Evolutionary conservation across 2,797 vertebrate genomes (phyloP).

Genomic region (Streptopelia turtur): DNA sequence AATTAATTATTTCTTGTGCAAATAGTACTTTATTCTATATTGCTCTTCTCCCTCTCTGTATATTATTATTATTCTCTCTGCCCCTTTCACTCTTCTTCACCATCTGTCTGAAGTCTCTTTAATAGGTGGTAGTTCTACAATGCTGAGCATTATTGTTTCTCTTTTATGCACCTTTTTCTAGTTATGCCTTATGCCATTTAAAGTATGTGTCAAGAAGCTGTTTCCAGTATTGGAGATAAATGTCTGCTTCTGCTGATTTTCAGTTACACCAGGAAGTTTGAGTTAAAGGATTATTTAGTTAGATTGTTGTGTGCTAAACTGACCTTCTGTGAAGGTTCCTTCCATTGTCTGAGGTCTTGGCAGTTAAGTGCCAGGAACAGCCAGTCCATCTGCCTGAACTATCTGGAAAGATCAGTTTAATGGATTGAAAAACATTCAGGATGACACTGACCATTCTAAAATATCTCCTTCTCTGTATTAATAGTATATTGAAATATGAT

Average conservation of each 20-base stretch:
- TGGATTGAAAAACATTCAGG: neutral
- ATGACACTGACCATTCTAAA: neutral
- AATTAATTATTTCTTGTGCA: neutral
- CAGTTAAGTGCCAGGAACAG: neutral
- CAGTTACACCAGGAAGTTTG: neutral
- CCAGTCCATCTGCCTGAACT: neutral
- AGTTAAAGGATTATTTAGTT: neutral
- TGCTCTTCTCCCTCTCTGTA: neutral
- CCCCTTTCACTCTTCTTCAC: neutral
- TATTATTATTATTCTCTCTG: neutral
- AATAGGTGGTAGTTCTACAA: neutral
- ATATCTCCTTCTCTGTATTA: neutral
- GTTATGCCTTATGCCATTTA: neutral
- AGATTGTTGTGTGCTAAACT: neutral
- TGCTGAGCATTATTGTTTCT: neutral
- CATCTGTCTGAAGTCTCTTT: neutral
- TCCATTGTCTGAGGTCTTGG: rapidly evolving
- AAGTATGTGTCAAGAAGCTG: neutral
- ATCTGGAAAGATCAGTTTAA: neutral
- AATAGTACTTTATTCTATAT: neutral
- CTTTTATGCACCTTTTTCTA: neutral
- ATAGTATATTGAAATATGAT: neutral
- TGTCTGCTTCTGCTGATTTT: neutral
- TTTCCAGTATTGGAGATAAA: neutral
- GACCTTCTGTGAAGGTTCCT: neutral